Base-by-base conservation (phyloP, 2,113 vertebrate species). In the Bujurquina vittata region DNA sequence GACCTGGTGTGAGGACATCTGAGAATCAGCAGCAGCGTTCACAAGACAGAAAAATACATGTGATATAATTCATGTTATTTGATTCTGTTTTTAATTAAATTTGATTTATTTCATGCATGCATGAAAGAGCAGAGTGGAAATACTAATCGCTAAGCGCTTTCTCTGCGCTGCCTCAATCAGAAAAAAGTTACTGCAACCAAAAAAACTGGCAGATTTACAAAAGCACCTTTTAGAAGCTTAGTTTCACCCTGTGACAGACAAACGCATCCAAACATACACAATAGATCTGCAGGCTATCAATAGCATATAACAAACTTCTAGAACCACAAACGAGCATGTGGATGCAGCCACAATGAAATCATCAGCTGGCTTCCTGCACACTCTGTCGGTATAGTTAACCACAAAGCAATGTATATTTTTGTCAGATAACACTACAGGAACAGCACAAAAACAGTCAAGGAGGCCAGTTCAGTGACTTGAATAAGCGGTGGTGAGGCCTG, bases 251-350 rank as follows among this genome's bases (percentile, higher is more conserved):
- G 23, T 49, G 65, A 61, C 40, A 79, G 73, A 77, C 46, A 79
- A 78, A 84, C 76, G 61, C 61, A 35, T 10, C 59, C 67, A 85
- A 79, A 88, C 89, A 73, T 86, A 73, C 40, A 52, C 17, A 18
- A n/a, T n/a, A n/a, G 17, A 60, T 63, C 59, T 43, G 65, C 59
- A 62, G 73, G 54, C 23, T 43, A 55, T 49, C 40, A 40, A 61
- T 22, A 10, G 14, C 55, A 59, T 4, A 15, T 17, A 35, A 58
- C 26, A 77, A 87, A 81, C 23, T 14, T 76, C 33, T 61, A 79
- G 49, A 81, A 59, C 73, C 74, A 72, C 75, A n/a, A 76, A 78
- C 1, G 1, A 26, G 15, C 35, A 46, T 14, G 46, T 18, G 2
- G 46, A 67, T 26, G 14, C 43, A 67, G 1, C 46, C 40, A 52